phyloP scores from a whole-genome alignment of 30 jellyfish, hydroid and myxozoan species.

The Cassiopea xamachana region DNA sequence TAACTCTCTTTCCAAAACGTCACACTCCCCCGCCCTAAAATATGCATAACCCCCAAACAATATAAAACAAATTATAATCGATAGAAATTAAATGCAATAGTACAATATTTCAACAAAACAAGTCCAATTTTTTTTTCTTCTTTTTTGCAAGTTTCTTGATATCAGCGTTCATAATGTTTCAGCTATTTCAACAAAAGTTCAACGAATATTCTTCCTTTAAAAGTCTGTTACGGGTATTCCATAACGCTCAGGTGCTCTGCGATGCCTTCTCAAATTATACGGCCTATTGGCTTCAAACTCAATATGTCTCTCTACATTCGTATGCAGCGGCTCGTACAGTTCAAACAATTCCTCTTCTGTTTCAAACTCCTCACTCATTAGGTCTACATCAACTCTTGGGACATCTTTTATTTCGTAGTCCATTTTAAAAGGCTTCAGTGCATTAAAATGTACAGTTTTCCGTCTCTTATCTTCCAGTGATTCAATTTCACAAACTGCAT shows the following conservation, averaged over 20 bases:
- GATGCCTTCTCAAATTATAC: not conserved
- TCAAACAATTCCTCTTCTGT: not conserved
- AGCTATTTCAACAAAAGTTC: not conserved
- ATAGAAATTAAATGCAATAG: not conserved
- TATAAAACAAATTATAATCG: too few species aligned
- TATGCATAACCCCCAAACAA: not conserved
- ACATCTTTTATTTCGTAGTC: slow-evolving; percentile 5
- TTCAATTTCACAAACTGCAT: not conserved
- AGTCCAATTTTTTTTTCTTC: not conserved
- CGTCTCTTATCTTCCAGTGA: not conserved
- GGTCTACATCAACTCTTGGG: not conserved
- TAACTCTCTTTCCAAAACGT: not conserved
- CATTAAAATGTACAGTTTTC: slow-evolving; percentile 4
- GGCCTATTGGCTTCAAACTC: not conserved
- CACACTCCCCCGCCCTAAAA: not conserved
- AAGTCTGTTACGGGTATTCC: slow-evolving; percentile 4
- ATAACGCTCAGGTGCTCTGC: slow-evolving; percentile 9
- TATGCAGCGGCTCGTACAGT: not conserved
- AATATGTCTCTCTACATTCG: not conserved
- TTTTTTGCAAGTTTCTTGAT: not conserved
- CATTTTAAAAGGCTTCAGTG: not conserved
- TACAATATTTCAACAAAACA: not conserved
- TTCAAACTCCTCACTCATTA: not conserved
- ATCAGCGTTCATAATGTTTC: not conserved
- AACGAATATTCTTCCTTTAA: not conserved